Evolutionary conservation across 2,797 vertebrate species (phyloP).

Genomic region (Ciconia nigra): DNA sequence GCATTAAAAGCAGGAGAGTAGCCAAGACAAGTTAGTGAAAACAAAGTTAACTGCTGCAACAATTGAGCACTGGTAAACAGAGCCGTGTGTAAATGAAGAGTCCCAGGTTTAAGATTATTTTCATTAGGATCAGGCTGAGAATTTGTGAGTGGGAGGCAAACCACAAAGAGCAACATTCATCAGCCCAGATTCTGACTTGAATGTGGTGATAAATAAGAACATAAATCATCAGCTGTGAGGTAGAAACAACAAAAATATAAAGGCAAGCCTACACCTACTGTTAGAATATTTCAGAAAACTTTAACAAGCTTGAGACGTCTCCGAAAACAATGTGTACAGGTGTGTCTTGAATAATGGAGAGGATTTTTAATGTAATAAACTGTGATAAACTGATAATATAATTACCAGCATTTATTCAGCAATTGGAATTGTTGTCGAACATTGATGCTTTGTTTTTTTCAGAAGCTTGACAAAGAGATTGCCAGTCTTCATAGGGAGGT

Average conservation of each 20-base stretch:
- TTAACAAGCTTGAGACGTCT: background rate
- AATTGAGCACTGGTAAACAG: background rate
- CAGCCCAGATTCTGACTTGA: background rate
- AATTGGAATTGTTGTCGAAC: conserved; percentile 18
- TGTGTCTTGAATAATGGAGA: background rate
- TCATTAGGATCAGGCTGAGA: background rate
- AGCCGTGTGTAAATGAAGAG: background rate
- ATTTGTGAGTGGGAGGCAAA: background rate
- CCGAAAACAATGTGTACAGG: background rate
- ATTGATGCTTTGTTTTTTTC: background rate
- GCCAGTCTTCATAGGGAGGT: background rate
- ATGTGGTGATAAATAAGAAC: background rate
- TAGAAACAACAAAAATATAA: background rate
- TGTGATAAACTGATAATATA: background rate
- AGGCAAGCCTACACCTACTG: background rate
- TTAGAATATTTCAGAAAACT: background rate
- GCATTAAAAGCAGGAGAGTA: background rate
- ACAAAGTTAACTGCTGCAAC: background rate
- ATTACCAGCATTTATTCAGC: background rate
- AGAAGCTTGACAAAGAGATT: background rate
- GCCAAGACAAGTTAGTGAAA: background rate
- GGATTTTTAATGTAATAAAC: background rate
- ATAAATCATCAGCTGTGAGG: background rate
- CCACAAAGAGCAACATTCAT: background rate
- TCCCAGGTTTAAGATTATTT: background rate